Conservation (phyloP, 2,797 vertebrate species). For the Pelodytes ibericus region DNA sequence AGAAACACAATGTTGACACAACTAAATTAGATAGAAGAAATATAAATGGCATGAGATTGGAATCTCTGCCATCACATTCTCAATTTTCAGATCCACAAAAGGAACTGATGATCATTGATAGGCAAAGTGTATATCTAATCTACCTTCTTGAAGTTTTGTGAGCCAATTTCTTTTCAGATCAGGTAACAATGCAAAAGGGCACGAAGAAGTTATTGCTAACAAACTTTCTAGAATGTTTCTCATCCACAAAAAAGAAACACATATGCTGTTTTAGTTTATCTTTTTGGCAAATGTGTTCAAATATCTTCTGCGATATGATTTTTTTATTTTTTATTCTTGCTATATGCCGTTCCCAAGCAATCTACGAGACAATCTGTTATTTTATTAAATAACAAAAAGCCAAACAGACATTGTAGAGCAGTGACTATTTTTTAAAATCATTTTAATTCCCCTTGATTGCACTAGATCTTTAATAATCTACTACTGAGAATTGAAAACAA, state of each 20-base stretch:
- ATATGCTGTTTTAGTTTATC: not conserved
- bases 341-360: not conserved
- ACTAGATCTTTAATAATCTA: no score
- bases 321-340: constrained; percentile 17
- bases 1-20: constrained; percentile 22
- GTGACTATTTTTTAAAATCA: not conserved
- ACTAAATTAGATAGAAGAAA: constrained; percentile 30
- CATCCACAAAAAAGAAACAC: not conserved
- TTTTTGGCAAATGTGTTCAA: constrained; percentile 21
- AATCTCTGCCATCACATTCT: constrained; percentile 9
- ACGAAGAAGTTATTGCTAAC: not conserved
- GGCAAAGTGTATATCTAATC: constrained; percentile 7
- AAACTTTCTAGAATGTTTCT: not conserved
- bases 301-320: constrained; percentile 19
- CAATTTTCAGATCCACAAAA: constrained; percentile 9
- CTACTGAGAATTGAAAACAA: no score
- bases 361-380: constrained; percentile 19
- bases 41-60: constrained; percentile 20
- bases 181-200: constrained; percentile 2
- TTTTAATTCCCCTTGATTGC: no score
- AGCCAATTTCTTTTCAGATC: constrained; percentile 28
- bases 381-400: constrained; percentile 30
- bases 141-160: not conserved
- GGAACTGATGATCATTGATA: constrained; percentile 13
- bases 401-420: constrained; percentile 1